phyloP scores from a whole-genome alignment of 1,140 invertebrate genomes.

The Cherax quadricarinatus region DNA sequence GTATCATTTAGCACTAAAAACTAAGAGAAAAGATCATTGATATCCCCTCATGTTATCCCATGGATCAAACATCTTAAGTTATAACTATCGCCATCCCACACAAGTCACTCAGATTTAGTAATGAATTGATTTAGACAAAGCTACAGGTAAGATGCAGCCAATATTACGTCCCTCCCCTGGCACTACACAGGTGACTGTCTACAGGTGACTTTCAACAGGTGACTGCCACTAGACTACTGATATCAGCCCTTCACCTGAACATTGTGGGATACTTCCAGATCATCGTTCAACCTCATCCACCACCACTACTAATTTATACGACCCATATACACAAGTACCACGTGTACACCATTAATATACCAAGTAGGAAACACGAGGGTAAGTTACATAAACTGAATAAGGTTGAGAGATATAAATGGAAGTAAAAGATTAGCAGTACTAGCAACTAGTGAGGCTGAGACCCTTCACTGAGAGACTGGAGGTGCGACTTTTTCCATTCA shows the following conservation, averaged over 20 bases:
- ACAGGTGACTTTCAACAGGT: neutral
- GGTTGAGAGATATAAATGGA: too few species aligned
- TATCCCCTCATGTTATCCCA: too few species aligned
- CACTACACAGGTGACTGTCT: neutral
- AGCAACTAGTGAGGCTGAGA: neutral
- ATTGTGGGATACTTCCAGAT: neutral
- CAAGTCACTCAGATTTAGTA: neutral
- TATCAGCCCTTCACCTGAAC: slow-evolving; percentile 2
- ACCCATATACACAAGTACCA: too few species aligned
- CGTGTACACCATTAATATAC: too few species aligned
- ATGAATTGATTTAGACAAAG: too few species aligned
- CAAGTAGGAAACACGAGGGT: too few species aligned
- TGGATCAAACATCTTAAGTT: neutral
- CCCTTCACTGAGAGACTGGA: neutral
- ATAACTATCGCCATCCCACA: neutral
- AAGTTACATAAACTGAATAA: too few species aligned
- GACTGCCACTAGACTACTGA: neutral
- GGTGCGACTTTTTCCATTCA: neutral
- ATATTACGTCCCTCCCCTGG: neutral
- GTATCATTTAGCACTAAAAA: too few species aligned
- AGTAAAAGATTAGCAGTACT: neutral
- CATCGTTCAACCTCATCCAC: neutral
- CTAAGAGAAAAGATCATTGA: too few species aligned
- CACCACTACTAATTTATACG: too few species aligned
- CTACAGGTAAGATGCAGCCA: neutral